These are phyloP conservation scores for Lymantria monacha DNA, from an alignment of 2,888 invertebrate genomes.

Conservation along the genomic window DNA sequence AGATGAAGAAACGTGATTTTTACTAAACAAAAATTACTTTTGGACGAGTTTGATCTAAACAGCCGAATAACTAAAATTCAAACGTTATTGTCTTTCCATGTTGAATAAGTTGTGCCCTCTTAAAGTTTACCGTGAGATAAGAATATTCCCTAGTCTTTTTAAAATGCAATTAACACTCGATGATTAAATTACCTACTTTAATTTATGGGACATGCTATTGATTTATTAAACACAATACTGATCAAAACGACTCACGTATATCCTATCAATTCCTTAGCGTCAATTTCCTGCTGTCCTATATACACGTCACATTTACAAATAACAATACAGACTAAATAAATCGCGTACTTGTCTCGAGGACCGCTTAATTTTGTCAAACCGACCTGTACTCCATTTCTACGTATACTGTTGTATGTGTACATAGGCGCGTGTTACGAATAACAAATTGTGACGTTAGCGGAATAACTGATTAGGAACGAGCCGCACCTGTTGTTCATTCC, in stretches of 20 bases:
- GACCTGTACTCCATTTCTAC: constrained; percentile 55
- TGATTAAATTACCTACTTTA: no score
- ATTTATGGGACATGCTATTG: background rate
- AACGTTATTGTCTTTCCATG: no score
- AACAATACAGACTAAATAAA: constrained; percentile 39
- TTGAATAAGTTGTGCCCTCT: no score
- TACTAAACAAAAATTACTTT: no score
- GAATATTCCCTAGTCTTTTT: no score
- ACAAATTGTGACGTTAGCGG: constrained; percentile 48
- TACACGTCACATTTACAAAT: constrained; percentile 23
- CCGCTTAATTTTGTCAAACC: constrained; percentile 62
- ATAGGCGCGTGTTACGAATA: constrained; percentile 45
- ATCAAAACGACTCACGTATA: constrained; percentile 6
- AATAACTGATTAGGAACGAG: constrained; percentile 56
- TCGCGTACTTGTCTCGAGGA: constrained; percentile 43
- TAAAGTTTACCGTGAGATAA: no score
- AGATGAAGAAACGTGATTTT: no score
- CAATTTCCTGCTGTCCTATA: constrained; percentile 15
- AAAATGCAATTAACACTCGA: no score
- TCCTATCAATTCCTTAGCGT: constrained; percentile 5
- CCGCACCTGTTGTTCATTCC: constrained; percentile 51
- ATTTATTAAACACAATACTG: background rate
- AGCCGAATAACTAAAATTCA: no score
- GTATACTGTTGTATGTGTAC: constrained; percentile 32
- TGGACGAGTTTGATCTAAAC: no score